These are phyloP conservation scores for Hydrozoanthus tunicans DNA, from an alignment of 64 coral and sea anemone species.

Conservation along the genomic window DNA sequence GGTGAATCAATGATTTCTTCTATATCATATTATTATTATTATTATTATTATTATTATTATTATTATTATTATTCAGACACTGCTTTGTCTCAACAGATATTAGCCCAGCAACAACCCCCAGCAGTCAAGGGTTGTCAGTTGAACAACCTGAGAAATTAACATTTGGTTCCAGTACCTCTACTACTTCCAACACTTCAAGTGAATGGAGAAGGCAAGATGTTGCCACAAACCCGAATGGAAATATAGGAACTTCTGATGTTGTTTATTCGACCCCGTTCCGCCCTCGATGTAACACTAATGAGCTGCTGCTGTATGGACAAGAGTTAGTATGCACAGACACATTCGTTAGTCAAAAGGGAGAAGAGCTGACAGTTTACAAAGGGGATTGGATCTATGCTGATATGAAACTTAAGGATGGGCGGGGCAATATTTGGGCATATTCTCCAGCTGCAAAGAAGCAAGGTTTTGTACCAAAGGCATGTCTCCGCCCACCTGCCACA, in stretches of 20 bases:
- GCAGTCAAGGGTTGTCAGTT: constrained; percentile 24
- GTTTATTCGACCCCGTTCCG: background rate
- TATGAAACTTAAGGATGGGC: constrained; percentile 81
- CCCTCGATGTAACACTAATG: constrained; percentile 71
- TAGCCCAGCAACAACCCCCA: constrained; percentile 32
- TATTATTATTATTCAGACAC: background rate
- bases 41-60: background rate
- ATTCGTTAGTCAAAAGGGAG: constrained; percentile 30
- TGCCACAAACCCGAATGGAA: background rate
- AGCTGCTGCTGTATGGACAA: constrained; percentile 84
- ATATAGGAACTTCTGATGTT: constrained; percentile 4
- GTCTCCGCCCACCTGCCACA: constrained; percentile 82
- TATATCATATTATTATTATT: too few relatives aligned
- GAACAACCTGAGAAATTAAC: constrained; percentile 37
- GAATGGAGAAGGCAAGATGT: background rate
- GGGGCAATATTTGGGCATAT: constrained; percentile 86
- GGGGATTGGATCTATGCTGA: constrained; percentile 96
- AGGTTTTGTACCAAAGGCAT: constrained; percentile 81
- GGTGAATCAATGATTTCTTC: too few relatives aligned
- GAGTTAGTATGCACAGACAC: constrained; percentile 92
- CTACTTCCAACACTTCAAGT: background rate
- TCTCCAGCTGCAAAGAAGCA: constrained; percentile 78
- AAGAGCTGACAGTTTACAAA: constrained; percentile 86
- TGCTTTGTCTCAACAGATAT: constrained; percentile 10
- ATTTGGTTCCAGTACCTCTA: background rate